phyloP scores from a whole-genome alignment of 2,888 invertebrate genomes.

The Plutella xylostella region DNA sequence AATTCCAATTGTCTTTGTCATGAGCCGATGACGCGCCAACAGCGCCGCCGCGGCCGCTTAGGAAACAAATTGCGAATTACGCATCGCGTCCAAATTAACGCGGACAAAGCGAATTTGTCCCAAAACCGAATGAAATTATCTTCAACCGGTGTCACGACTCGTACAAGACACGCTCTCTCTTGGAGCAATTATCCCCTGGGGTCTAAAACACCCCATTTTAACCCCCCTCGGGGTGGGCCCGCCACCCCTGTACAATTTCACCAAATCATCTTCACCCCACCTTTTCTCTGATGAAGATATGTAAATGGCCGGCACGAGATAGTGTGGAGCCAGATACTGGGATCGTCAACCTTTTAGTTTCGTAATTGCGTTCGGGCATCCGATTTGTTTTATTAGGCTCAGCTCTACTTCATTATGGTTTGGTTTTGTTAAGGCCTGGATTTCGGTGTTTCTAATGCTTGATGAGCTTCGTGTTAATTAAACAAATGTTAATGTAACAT shows the following conservation, averaged over 20 bases:
- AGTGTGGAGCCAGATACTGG: slow-evolving; percentile 22
- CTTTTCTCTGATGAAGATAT: slow-evolving; percentile 59
- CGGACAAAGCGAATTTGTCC: slow-evolving; percentile 35
- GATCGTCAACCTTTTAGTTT: background rate
- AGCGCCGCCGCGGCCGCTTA: too few relatives aligned
- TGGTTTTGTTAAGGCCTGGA: too few relatives aligned
- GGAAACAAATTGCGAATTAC: slow-evolving; percentile 4
- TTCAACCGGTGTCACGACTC: slow-evolving; percentile 42
- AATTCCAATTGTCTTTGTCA: too few relatives aligned
- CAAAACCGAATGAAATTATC: slow-evolving; percentile 55
- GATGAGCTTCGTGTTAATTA: too few relatives aligned
- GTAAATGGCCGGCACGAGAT: slow-evolving; percentile 44
- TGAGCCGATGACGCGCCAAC: too few relatives aligned
- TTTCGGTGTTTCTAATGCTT: too few relatives aligned
- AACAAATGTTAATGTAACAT: too few relatives aligned
- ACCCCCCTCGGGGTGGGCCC: slow-evolving; percentile 9
- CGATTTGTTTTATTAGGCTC: too few relatives aligned
- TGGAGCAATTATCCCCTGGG: slow-evolving; percentile 24
- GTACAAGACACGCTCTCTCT: slow-evolving; percentile 32
- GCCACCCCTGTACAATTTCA: slow-evolving; percentile 35
- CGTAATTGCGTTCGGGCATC: too few relatives aligned
- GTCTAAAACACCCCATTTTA: slow-evolving; percentile 1
- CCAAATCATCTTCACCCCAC: slow-evolving; percentile 61
- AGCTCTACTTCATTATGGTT: too few relatives aligned
- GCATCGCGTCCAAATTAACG: slow-evolving; percentile 18